Evolutionary conservation across 2,113 vertebrate species (phyloP).

Genomic region (Corythoichthys intestinalis): DNA sequence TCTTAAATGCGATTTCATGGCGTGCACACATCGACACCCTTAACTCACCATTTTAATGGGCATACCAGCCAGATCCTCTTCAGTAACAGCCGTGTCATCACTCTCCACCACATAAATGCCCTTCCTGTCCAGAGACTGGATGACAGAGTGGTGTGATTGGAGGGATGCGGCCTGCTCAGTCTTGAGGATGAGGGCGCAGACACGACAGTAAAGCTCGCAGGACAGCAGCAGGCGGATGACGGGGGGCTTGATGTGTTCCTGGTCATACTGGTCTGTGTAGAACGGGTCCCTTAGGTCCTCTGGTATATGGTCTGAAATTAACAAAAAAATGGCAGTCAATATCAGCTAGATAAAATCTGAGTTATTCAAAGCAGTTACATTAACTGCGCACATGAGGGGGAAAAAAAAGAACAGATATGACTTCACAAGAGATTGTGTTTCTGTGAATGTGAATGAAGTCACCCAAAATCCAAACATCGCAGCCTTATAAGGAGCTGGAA

Average conservation of each 20-base stretch:
- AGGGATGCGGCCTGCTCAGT: constrained; percentile 88
- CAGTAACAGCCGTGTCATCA: constrained; percentile 86
- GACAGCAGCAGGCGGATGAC: constrained; percentile 89
- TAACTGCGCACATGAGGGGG: constrained; percentile 11
- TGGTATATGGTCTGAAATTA: constrained; percentile 85
- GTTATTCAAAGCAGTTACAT: not conserved
- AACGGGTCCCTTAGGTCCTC: constrained; percentile 94
- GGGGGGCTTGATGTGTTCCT: constrained; percentile 96
- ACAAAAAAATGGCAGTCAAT: not conserved
- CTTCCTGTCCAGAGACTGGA: constrained; percentile 89
- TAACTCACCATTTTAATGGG: constrained; percentile 96
- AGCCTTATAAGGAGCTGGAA: constrained; percentile 45
- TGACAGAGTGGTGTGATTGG: constrained; percentile 89
- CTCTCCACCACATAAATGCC: constrained; percentile 97
- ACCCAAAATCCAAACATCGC: constrained; percentile 30
- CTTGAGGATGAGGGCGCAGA: constrained; percentile 91
- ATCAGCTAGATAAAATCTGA: not conserved
- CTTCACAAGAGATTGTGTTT: constrained; percentile 20
- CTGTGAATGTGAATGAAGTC: constrained; percentile 38
- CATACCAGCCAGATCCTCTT: constrained; percentile 79
- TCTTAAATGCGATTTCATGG: not conserved
- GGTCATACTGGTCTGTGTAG: constrained; percentile 95
- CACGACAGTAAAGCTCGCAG: constrained; percentile 91
- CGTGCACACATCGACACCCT: not conserved
- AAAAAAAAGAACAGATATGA: constrained; percentile 21